Percentiles rank a stretch among this genome's conserved stretches.
These are phyloP conservation scores for Polypterus bichir DNA, from an alignment of 2,113 vertebrate genomes.

Conservation along the genomic window DNA sequence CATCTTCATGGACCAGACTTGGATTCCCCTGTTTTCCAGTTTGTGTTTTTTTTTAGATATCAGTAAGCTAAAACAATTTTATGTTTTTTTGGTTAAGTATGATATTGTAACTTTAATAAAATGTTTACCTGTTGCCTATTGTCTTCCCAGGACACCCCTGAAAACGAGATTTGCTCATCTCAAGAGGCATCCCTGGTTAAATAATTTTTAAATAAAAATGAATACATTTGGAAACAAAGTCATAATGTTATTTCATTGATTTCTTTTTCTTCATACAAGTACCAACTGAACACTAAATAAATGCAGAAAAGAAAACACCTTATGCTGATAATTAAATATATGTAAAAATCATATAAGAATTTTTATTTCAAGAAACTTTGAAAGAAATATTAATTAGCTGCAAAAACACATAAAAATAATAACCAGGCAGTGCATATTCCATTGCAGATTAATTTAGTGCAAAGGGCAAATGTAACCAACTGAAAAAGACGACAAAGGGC, in stretches of 20 bases:
- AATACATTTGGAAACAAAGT: conserved; percentile 54
- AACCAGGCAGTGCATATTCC: background rate
- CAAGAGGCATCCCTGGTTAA: conserved; percentile 71
- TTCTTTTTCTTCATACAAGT: conserved; percentile 30
- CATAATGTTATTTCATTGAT: conserved; percentile 46
- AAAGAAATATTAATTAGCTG: too few species aligned
- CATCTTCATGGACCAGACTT: too few species aligned
- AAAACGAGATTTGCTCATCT: conserved; percentile 73
- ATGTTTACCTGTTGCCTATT: conserved; percentile 68
- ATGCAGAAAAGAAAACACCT: conserved; percentile 34
- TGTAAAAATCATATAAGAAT: too few species aligned
- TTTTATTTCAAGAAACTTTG: too few species aligned
- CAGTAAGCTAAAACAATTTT: background rate
- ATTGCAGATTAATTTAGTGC: conserved; percentile 24
- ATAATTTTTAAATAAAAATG: conserved; percentile 66
- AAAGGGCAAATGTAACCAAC: conserved; percentile 50
- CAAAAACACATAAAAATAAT: too few species aligned
- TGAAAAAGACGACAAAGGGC: conserved; percentile 30
- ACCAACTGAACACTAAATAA: conserved; percentile 60
- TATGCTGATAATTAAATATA: too few species aligned
- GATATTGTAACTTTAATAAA: conserved; percentile 47
- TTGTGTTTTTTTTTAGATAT: too few species aligned
- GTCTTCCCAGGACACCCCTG: conserved; percentile 67
- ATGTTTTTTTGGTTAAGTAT: conserved; percentile 9
- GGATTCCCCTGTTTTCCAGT: too few species aligned